Evolutionary conservation across 2,888 invertebrate genomes (phyloP), one percentile per base, ranked within the genome.

Genomic region (Ctenicera cuprea): DNA sequence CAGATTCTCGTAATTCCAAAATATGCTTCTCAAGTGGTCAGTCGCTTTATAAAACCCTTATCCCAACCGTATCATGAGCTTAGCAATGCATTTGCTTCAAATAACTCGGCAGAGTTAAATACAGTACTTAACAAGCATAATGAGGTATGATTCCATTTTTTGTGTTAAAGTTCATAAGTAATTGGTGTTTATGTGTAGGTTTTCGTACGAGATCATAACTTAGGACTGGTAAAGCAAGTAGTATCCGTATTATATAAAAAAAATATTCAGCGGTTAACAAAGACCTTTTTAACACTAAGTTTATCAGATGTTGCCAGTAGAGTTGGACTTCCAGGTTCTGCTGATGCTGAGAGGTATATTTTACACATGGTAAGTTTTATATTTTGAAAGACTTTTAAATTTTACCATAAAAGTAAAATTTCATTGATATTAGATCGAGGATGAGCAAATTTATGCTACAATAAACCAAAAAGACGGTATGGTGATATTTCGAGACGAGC

Each of bases 391-490:
- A 33, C 1, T 8, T 9, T 33, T 33, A 33, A 50, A 48, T 48
- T 61, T 68, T 65, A 11, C 20, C 12, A 30, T 22, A 11, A 14
- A 65, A n/a, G n/a, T 65, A n/a, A 50, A 45, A 50, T 57, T 43
- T 52, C 12, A 37, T 18, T 12, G 12, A 20, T n/a, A 22, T 20
- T 81, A 97, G 97, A 98, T 99, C 83, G 97, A 97, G 88, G 97
- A 97, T 86, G 95, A 96, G 67, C 97, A 98, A 89, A 98, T 99
- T 81, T 97, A 94, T 88, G 98, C 98, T 26, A 95, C 95, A 82
- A 98, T 99, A 79, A 97, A 98, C 88, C 97, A 98, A 88, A 96
- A 96, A 87, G 98, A 98, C 88, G 98, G 98, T 12, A 98, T 98
- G 98, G 98, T 99, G 14, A 91, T 97, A 66, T 99, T 99, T 86